phyloP scores from a whole-genome alignment of 2,113 vertebrate species.

The Cinclus mexicanus region DNA sequence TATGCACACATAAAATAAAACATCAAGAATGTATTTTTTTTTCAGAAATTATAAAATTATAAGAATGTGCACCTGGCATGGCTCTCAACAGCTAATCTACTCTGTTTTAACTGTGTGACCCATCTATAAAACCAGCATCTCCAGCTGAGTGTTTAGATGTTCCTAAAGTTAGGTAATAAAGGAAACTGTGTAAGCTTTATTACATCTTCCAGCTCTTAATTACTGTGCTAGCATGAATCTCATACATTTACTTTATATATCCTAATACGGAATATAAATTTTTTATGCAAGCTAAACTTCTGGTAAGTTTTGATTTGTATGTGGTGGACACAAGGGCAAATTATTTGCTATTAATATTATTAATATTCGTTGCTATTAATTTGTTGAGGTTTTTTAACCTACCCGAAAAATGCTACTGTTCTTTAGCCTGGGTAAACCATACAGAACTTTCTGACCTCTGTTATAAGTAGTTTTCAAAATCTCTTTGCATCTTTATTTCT shows the following conservation, averaged over 20 bases:
- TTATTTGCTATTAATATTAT: not conserved
- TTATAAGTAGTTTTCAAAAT: not conserved
- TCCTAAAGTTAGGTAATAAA: not conserved
- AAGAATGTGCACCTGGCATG: not conserved
- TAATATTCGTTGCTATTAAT: not conserved
- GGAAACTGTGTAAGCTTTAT: not conserved
- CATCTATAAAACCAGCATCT: not conserved
- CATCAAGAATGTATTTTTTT: not conserved
- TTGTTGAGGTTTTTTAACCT: not conserved
- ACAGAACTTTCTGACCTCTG: not conserved
- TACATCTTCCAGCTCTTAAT: not conserved
- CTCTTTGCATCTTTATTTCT: not conserved
- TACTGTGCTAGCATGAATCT: not conserved
- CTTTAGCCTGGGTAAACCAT: not conserved
- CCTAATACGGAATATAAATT: not conserved
- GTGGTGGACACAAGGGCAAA: not conserved
- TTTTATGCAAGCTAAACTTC: not conserved
- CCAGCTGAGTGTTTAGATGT: not conserved
- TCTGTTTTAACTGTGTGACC: not conserved
- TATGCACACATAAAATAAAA: not conserved
- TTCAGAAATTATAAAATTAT: not conserved
- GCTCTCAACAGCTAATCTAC: not conserved
- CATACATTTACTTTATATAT: not conserved
- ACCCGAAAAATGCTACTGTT: not conserved
- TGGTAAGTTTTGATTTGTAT: fast-evolving